phyloP scores from a whole-genome alignment of 2,797 vertebrate genomes.

The Melanotaenia boesemani region DNA sequence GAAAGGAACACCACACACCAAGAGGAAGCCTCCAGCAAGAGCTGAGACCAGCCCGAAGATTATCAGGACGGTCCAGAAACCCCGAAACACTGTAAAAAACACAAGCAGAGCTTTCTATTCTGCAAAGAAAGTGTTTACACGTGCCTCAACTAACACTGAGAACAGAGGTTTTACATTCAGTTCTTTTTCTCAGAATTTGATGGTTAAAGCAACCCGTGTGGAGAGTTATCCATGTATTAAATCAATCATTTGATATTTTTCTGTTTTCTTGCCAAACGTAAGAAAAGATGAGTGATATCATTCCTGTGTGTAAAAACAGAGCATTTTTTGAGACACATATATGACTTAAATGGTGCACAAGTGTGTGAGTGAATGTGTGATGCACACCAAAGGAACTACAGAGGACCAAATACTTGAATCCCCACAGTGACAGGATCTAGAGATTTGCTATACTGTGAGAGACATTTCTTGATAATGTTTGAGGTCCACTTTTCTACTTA shows the following conservation, averaged over 20 bases:
- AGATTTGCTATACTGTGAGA: no score
- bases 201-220: no score
- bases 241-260: neutral
- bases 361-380: neutral
- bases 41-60: constrained; percentile 79
- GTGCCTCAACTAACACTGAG: no score
- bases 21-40: constrained; percentile 84
- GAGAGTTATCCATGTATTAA: neutral
- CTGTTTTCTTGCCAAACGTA: neutral
- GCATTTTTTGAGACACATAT: neutral
- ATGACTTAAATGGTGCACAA: neutral
- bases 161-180: no score
- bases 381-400: neutral
- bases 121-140: no score
- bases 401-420: no score
- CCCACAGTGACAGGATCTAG: no score
- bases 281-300: neutral
- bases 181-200: no score
- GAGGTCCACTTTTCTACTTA: no score
- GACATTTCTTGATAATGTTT: no score
- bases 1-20: constrained; percentile 89
- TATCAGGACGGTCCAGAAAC: constrained; percentile 91
- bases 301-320: neutral
- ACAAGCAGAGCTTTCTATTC: constrained; percentile 8
- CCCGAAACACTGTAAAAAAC: constrained; percentile 85